Evolutionary conservation across 2,888 invertebrate species (phyloP), one percentile per base, ranked within the genome.

Genomic region (Folsomia manolachei): DNA sequence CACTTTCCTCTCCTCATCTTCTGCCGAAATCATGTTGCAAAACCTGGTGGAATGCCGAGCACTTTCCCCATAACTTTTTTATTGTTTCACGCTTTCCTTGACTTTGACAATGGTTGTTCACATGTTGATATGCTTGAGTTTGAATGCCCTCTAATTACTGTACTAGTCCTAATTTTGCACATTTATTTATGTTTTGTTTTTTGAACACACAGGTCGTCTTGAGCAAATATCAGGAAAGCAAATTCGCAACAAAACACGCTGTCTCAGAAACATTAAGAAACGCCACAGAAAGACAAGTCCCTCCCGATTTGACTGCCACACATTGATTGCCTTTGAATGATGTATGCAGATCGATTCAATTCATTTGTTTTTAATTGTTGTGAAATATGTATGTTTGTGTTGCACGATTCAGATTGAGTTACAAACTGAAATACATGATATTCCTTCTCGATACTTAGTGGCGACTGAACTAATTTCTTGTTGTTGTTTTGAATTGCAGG

Each of bases 401-500:
- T n/a, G n/a, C n/a, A n/a, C n/a, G n/a, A n/a, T n/a, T n/a, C n/a
- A n/a, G n/a, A n/a, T n/a, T n/a, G n/a, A n/a, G n/a, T n/a, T n/a
- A n/a, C n/a, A n/a, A n/a, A n/a, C n/a, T n/a, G n/a, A n/a, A n/a
- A n/a, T n/a, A n/a, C n/a, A n/a, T n/a, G n/a, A n/a, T n/a, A n/a
- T n/a, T n/a, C n/a, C n/a, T n/a, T n/a, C n/a, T n/a, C n/a, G n/a
- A n/a, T n/a, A n/a, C n/a, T n/a, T n/a, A n/a, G n/a, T n/a, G n/a
- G n/a, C n/a, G n/a, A n/a, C n/a, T n/a, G n/a, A n/a, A 9, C 23
- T 24, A 24, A 52, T 27, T 61, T 61, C n/a, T n/a, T n/a, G n/a
- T n/a, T n/a, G n/a, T n/a, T n/a, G n/a, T 56, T 26, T 63, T 63
- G 27, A 56, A 14, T 71, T 70, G 9, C 66, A 80, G 80, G 80